Base-by-base conservation (phyloP, 2,113 vertebrate genomes). In the Oreocharis arfaki region DNA sequence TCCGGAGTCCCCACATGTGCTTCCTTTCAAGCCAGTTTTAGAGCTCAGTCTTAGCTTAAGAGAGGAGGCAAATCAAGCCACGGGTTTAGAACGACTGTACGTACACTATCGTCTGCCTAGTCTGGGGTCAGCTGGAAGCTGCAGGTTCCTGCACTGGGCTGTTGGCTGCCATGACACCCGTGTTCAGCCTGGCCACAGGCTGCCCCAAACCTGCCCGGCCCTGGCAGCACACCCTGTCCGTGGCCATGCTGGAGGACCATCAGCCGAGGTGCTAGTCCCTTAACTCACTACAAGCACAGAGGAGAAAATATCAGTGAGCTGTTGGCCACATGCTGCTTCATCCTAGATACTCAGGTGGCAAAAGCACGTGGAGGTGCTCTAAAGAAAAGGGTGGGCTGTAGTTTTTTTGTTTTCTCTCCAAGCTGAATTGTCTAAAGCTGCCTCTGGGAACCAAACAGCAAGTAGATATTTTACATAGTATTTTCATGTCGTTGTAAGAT, bases 121-220 rank as follows among this genome's bases (percentile, higher is more conserved):
- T 37, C 6, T 20, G 14, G 12, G 42, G 16, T 7, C 24, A 60
- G 30, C 23, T 88, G 76, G 16, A 73, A 69, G 27, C 11, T 74
- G 64, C 9, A 28, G n/a, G 15, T 13, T 87, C 28, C 28, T 3
- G 3, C 24, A 14, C 30, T 15, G 3, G 33, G 41, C 11, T 69
- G 4, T 18, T 63, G 39, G 24, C 71, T 49, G 21, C 27, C 0
- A 0, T 41, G 42, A 47, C 9, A 13, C 13, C 13, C 14, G 0
- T 7, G 16, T 44, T 60, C 56, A 82, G 41, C 28, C 32, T 7
- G 28, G 19, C 12, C 13, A 3, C 20, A 13, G 30, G 33, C 46
- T 91, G 57, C 53, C 33, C 32, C 10, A 64, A 56, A n/a, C 30
- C 55, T 56, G 30, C 23, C 59, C 77, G 27, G 27, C 20, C 39